These are phyloP conservation scores for Spodoptera exigua DNA, from an alignment of 2,888 invertebrate species.

Conservation along the genomic window DNA sequence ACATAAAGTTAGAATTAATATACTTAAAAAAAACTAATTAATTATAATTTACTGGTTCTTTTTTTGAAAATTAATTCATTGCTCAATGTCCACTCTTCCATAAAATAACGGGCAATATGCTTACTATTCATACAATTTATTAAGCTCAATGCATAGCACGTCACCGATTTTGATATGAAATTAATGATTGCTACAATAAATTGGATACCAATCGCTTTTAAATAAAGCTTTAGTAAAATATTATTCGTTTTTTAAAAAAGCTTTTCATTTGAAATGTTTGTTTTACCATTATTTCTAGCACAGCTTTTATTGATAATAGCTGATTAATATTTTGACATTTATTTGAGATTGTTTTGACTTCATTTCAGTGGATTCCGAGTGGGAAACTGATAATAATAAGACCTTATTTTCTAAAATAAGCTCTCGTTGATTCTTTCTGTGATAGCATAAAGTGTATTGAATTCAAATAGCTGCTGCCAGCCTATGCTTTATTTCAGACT, in stretches of 20 bases:
- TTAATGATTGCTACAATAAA: slow-evolving; percentile 9
- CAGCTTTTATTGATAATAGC: slow-evolving; percentile 2
- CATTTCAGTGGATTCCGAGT: slow-evolving; percentile 3
- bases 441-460: too few relatives aligned
- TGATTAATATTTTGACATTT: slow-evolving; percentile 10
- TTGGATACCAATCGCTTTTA: slow-evolving; percentile 13
- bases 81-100: background rate
- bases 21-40: too few relatives aligned
- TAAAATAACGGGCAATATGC: background rate
- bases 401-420: slow-evolving; percentile 14
- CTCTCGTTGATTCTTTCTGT: slow-evolving; percentile 8
- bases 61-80: too few relatives aligned
- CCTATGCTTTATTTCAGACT: too few relatives aligned
- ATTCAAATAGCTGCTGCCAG: too few relatives aligned
- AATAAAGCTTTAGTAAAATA: slow-evolving; percentile 4
- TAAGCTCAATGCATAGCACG: background rate
- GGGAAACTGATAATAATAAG: slow-evolving; percentile 14
- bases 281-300: slow-evolving; percentile 1
- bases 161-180: slow-evolving; percentile 1
- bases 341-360: slow-evolving; percentile 11
- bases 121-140: background rate
- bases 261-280: background rate
- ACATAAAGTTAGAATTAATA: too few relatives aligned
- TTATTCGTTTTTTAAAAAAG: slow-evolving; percentile 17
- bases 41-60: too few relatives aligned